These are phyloP conservation scores for Lepilemur ruficaudatus DNA, from an alignment of 2,797 vertebrate genomes.

Conservation along the genomic window DNA sequence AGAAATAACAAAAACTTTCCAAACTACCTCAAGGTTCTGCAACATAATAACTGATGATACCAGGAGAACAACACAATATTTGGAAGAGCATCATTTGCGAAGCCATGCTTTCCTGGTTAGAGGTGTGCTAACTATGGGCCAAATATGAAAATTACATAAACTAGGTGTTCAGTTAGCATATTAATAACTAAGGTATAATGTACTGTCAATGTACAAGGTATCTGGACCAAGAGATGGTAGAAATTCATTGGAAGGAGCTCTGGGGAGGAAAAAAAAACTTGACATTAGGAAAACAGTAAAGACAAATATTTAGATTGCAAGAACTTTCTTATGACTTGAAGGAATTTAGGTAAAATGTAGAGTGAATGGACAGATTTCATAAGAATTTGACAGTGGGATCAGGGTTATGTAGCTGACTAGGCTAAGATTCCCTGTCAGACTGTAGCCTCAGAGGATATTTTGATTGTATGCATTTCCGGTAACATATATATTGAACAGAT, in stretches of 20 bases:
- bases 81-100: background rate
- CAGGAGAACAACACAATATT: background rate
- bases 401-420: background rate
- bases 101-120: background rate
- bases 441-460: background rate
- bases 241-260: background rate
- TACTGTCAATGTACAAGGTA: background rate
- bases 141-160: background rate
- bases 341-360: background rate
- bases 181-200: background rate
- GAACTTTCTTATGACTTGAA: background rate
- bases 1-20: background rate
- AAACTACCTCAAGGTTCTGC: background rate
- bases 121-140: background rate
- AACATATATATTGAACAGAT: background rate
- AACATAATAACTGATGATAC: background rate
- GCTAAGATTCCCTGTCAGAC: background rate
- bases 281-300: background rate
- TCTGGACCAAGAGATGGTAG: background rate
- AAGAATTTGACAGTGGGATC: background rate
- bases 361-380: background rate
- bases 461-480: background rate
- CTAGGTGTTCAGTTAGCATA: background rate
- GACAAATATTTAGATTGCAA: background rate
- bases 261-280: background rate